Evolutionary conservation across 2,888 invertebrate species (phyloP).

Genomic region (Drosophila mercatorum): DNA sequence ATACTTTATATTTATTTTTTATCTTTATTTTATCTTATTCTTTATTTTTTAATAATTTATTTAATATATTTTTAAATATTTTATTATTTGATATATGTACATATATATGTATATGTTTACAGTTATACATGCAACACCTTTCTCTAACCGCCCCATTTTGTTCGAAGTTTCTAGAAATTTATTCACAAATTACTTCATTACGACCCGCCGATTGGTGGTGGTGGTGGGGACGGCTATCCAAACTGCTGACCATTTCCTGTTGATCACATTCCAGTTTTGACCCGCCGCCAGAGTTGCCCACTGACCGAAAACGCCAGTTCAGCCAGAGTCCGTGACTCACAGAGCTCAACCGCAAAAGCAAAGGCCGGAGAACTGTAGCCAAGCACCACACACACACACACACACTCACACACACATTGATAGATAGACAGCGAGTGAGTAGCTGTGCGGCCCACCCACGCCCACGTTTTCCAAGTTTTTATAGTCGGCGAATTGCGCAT

Average conservation of each 20-base stretch:
- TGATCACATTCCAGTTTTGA: slow-evolving; percentile 55
- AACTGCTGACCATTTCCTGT: slow-evolving; percentile 62
- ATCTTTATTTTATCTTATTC: too few relatives aligned
- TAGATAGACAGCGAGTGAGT: slow-evolving; percentile 10
- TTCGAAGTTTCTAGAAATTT: neutral
- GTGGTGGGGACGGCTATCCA: slow-evolving; percentile 3
- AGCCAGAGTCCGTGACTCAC: slow-evolving; percentile 53
- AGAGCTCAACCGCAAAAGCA: slow-evolving; percentile 53
- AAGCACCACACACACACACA: slow-evolving; percentile 12
- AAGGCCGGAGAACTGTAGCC: slow-evolving; percentile 39
- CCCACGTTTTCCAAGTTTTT: slow-evolving; percentile 46
- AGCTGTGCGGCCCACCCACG: slow-evolving; percentile 62
- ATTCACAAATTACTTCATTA: neutral
- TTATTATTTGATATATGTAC: too few relatives aligned
- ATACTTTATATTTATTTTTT: too few relatives aligned
- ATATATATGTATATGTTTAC: neutral
- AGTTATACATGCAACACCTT: neutral
- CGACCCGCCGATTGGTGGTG: neutral
- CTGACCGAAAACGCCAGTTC: slow-evolving; percentile 28
- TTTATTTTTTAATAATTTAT: too few relatives aligned
- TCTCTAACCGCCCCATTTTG: neutral
- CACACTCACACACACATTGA: slow-evolving; percentile 13
- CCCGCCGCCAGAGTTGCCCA: slow-evolving; percentile 30
- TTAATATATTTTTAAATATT: too few relatives aligned
- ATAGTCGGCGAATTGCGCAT: slow-evolving; percentile 63